Evolutionary conservation across 2,888 invertebrate genomes (phyloP).

Genomic region (Achlya flavicornis): DNA sequence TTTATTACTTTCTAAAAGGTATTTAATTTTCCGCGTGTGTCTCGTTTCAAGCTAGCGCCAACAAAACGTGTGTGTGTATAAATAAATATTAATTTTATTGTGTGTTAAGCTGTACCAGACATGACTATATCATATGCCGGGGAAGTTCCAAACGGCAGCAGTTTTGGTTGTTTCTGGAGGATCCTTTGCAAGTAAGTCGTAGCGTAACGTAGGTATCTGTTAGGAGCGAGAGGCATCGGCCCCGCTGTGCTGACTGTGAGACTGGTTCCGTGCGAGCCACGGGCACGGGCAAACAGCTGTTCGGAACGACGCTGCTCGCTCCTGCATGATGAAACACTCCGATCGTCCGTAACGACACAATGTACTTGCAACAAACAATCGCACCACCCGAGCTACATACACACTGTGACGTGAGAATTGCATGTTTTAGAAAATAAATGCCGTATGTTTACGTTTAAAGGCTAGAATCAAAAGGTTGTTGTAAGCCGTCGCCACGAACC

Average conservation of each 20-base stretch:
- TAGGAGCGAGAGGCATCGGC: conserved; percentile 35
- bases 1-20: conserved; percentile 80
- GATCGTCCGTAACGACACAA: conserved; percentile 48
- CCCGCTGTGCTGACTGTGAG: conserved; percentile 30
- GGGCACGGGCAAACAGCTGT: conserved; percentile 65
- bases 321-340: conserved; percentile 51
- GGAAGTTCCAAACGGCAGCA: conserved; percentile 95
- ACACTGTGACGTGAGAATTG: conserved; percentile 53
- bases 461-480: conserved; percentile 49
- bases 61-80: conserved; percentile 79
- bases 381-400: conserved; percentile 38
- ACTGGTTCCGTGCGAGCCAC: conserved; percentile 28
- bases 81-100: conserved; percentile 75
- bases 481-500: conserved; percentile 38
- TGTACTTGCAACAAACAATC: conserved; percentile 60
- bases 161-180: conserved; percentile 96
- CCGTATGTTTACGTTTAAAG: conserved; percentile 36
- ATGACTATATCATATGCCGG: conserved; percentile 96
- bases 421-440: conserved; percentile 43
- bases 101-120: conserved; percentile 63
- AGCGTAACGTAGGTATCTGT: conserved; percentile 33
- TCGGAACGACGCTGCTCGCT: conserved; percentile 44
- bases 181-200: conserved; percentile 92
- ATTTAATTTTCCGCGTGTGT: conserved; percentile 81
- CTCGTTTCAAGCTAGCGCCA: conserved; percentile 71